Base-by-base conservation (phyloP, 2,888 invertebrate genomes). In the Drosophila niveifrons region DNA sequence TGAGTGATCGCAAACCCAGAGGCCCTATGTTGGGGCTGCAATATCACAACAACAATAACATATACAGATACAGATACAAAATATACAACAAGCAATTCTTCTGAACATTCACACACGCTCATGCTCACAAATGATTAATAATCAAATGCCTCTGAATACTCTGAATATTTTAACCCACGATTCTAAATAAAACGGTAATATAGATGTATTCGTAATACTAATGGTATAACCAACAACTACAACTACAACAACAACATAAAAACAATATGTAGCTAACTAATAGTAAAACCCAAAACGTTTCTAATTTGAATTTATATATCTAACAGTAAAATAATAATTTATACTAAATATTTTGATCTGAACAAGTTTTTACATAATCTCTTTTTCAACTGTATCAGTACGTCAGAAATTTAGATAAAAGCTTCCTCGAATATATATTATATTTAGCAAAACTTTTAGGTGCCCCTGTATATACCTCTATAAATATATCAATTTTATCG, bases 81-180 rank as follows among this genome's bases (percentile, higher is more conserved):
- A 62, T 23, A 78, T 62, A 72, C 68, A 57, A 77, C 56, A 83
- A 81, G 57, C 67, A 72, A 86, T 82, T 84, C 80, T 87, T 86
- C 82, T 86, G 88, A 90, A 92, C 93, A 93, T 92, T 93, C 92
- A 92, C 92, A 93, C 92, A 93, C 91, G 93, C 92, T 93, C 92
- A 92, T 92, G 92, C 92, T 92, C 92, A 93, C 92, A 87, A 84
- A 84, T 88, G 82, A 84, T 79, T 36, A 86, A 80, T 88, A 86
- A 82, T 85, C 69, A 82, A 82, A 71, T 72, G 72, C 79, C 86
- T 88, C 67, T 74, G 72, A 87, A 75, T 73, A 82, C 80, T 87
- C 72, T 84, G 68, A 82, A 83, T 78, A 72, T 83, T 67, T 88
- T 85, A 85, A 88, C 83, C 74, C 71, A 76, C 68, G 80, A 80